These are phyloP conservation scores for Crotalus horridus DNA, from an alignment of 2,113 vertebrate species.

Conservation along the genomic window DNA sequence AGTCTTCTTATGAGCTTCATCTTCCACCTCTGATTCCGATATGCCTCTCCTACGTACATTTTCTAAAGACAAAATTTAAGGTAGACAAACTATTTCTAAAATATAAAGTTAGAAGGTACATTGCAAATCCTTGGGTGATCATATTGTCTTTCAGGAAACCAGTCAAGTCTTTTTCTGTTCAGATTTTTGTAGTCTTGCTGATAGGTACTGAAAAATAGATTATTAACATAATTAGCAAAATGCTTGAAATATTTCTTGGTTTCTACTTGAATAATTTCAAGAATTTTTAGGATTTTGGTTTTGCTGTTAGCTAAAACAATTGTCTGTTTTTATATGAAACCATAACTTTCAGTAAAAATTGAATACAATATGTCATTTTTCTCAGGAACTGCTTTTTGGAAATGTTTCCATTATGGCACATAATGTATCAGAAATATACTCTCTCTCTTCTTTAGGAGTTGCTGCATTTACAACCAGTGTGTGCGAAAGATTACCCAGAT, in stretches of 20 bases:
- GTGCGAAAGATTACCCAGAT: constrained; percentile 69
- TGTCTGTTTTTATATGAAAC: constrained; percentile 5
- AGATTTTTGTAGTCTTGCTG: not conserved
- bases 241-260: not conserved
- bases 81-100: not conserved
- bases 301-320: not conserved
- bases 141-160: not conserved
- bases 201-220: fast-evolving
- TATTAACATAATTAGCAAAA: not conserved
- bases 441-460: constrained; percentile 69
- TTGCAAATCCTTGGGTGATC: not conserved
- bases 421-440: constrained; percentile 4
- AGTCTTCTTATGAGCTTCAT: not conserved
- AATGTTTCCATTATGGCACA: not conserved
- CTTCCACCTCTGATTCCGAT: not conserved
- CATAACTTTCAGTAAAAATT: not conserved
- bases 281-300: not conserved
- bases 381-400: constrained; percentile 5
- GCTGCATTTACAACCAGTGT: constrained; percentile 70
- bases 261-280: not conserved
- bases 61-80: not conserved
- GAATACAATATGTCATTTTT: not conserved
- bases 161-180: not conserved
- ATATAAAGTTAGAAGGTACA: not conserved
- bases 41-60: not conserved